Conservation (phyloP, 2,888 invertebrate species). For the Pristionchus exspectatus region DNA sequence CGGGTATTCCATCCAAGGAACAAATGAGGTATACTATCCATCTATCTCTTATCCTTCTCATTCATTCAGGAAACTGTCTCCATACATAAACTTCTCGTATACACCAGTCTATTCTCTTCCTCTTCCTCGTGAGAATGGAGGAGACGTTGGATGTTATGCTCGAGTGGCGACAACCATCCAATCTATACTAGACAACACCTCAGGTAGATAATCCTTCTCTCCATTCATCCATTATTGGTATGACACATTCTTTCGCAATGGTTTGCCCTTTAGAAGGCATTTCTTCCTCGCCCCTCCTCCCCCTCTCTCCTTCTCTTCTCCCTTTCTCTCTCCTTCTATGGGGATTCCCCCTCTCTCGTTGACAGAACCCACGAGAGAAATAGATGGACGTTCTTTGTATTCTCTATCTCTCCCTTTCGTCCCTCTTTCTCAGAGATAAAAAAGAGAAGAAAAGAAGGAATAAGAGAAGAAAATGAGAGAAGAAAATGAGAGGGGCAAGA, state of each 20-base stretch:
- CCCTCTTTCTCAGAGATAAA: conserved; percentile 7
- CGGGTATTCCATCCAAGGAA: conserved; percentile 63
- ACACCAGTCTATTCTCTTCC: conserved; percentile 64
- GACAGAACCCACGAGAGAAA: conserved; percentile 11
- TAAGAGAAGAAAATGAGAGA: conserved; percentile 36
- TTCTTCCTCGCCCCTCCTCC: neutral
- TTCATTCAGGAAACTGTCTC: conserved; percentile 59
- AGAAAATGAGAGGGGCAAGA: conserved; percentile 5
- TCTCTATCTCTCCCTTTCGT: conserved; percentile 32
- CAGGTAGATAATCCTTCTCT: conserved; percentile 49
- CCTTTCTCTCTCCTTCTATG: neutral
- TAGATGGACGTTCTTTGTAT: conserved; percentile 42
- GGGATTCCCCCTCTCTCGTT: conserved; percentile 28
- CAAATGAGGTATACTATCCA: conserved; percentile 57
- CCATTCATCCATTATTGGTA: neutral
- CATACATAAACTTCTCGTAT: conserved; percentile 69
- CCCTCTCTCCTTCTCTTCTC: conserved; percentile 4
- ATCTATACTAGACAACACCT: conserved; percentile 63
- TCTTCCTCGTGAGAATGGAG: conserved; percentile 63
- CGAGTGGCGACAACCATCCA: conserved; percentile 67
- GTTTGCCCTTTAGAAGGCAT: neutral
- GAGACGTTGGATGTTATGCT: conserved; percentile 64
- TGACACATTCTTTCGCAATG: neutral
- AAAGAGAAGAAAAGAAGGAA: neutral
- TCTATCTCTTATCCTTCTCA: neutral